Evolutionary conservation across 2,113 vertebrate species (phyloP), one percentile per base, ranked within the genome.

Genomic region (Corythornis vintsioides): DNA sequence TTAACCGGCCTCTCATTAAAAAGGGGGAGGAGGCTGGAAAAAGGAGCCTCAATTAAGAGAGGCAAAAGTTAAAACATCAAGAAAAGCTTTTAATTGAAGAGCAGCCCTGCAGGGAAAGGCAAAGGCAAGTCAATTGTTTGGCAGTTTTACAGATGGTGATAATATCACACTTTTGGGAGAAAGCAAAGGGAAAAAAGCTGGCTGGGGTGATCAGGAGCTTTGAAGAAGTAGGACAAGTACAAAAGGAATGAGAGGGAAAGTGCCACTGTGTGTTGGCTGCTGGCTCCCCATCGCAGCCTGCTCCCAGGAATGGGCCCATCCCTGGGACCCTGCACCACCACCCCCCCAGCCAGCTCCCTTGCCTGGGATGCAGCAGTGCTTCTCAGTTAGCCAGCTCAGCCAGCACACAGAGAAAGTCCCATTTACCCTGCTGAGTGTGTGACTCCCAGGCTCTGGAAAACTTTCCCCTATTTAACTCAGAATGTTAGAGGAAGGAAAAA

Each of bases 1-100:
- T 65, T 80, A 59, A 31, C 19, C 4, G 5, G 61, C 81, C 89
- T 90, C 74, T 75, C 63, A 65, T 87, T 88, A 89, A 63, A 75
- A 70, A 55, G 21, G 35, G 42, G 76, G 67, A 89, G 50, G 79
- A 92, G 82, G 86, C 60, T 86, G 80, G 47, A 21, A 80, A 83
- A 70, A 42, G 47, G 55, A 86, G 75, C 64, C 60, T 89, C 91
- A 95, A 73, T 94, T 95, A 91, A 94, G 47, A 1, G 16, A 91
- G 77, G 94, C 86, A 86, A 93, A 90, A 95, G 92, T 88, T 88
- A 93, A 83, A 90, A 80, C 83, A 59, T 60, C 82, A 88, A 80
- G 88, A 70, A 89, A 91, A 85, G 90, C 72, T 91, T 92, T 88
- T 89, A 95, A 96, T 88, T 83, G 94, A 95, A 92, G 91, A 25